Percentiles rank a stretch among this genome's conserved stretches.
Conservation (phyloP, 1,140 invertebrate genomes). For the Drosophila pruinosa region DNA sequence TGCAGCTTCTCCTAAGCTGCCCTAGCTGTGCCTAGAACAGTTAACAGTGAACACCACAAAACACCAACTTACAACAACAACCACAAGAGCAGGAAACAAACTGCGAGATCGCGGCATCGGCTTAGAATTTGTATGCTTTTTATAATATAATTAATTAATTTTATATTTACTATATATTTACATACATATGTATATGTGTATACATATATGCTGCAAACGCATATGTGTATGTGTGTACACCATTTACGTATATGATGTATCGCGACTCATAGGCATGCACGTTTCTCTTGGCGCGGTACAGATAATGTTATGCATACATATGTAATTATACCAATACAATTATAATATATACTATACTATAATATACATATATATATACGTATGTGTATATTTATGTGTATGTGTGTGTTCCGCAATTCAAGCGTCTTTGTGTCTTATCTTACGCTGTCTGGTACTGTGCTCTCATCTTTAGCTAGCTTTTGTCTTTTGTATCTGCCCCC, state of each 20-base stretch:
- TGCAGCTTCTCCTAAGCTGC: conserved; percentile 88
- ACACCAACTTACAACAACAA: conserved; percentile 32
- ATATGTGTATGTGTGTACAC: conserved; percentile 9
- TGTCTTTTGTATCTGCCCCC: conserved; percentile 5
- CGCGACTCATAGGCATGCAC: conserved; percentile 8
- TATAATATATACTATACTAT: conserved; percentile 33
- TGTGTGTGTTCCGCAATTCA: conserved; percentile 15
- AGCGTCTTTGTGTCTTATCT: conserved; percentile 26
- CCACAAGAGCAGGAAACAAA: conserved; percentile 16
- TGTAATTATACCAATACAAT: conserved; percentile 55
- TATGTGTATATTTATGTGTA: conserved; percentile 15
- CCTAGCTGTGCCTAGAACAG: background rate
- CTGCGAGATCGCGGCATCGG: conserved; percentile 22
- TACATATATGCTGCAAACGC: conserved; percentile 30
- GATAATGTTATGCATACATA: conserved; percentile 32
- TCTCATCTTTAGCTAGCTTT: conserved; percentile 33
- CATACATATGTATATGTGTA: conserved; percentile 20
- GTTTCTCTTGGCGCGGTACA: background rate
- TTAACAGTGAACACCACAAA: conserved; percentile 18
- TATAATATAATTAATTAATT: conserved; percentile 73
- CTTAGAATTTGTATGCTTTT: conserved; percentile 66
- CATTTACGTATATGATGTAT: background rate
- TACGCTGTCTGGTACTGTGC: background rate
- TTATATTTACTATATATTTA: conserved; percentile 40
- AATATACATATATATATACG: conserved; percentile 19